Base-by-base conservation (phyloP, 2,888 invertebrate genomes). In the Apamea monoglypha region DNA sequence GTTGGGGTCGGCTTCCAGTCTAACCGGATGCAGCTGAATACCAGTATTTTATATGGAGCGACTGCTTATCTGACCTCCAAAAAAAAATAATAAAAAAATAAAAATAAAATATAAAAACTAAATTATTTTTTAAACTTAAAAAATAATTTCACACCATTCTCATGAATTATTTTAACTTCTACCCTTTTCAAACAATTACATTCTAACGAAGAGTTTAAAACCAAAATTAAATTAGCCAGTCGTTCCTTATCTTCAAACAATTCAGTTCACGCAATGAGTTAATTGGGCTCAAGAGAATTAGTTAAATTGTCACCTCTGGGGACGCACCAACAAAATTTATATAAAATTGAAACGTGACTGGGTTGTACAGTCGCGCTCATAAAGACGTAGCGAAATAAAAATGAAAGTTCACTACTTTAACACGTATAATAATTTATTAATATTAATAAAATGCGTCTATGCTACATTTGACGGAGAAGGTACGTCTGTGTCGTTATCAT, bases 191-290 rank as follows among this genome's bases (percentile, higher is more conserved):
- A 67, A n/a, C 76, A 76, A 87, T 86, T 84, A 74, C n/a, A 66
- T 74, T 72, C 69, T 67, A 81, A 81, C 74, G 68, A 77, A 76
- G 78, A 76, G 82, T 89, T 84, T 81, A 75, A 78, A 86, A 80
- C 79, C 76, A 70, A 81, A 81, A 86, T 84, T 82, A 87, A 82
- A 85, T 81, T 77, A 69, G 29, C 68, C 69, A 76, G 73, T 69
- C 81, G 59, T 76, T 80, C 68, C 86, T 90, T 90, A 91, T 91
- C 90, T 88, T 80, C 56, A 82, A 87, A 86, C 84, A 87, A 89
- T 92, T 92, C 89, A 81, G 88, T 88, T 87, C 89, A 89, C 90
- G 88, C 82, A 88, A 88, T 87, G 89, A 89, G 90, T 92, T 91
- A 92, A 91, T 91, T 91, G 87, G 67, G 67, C 82, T 81, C 74